Evolutionary conservation across 2,888 invertebrate species (phyloP).

Genomic region (Drosophila melanosoma): DNA sequence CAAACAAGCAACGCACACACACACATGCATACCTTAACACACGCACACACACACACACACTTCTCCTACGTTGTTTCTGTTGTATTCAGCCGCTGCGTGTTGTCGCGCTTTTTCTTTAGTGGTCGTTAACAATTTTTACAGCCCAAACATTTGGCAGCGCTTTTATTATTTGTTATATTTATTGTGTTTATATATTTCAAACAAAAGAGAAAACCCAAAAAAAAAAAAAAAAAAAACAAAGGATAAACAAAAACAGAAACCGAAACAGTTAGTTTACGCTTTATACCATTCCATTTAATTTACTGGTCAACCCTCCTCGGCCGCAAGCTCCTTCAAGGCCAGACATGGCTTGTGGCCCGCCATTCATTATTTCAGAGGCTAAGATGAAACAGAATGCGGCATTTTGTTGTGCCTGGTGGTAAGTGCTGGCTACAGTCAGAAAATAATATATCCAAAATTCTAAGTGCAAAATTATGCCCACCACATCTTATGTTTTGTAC

Average conservation of each 20-base stretch:
- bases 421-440: conserved; percentile 2
- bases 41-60: too few species aligned
- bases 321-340: conserved; percentile 32
- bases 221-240: conserved; percentile 8
- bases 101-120: conserved; percentile 72
- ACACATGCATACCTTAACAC: too few species aligned
- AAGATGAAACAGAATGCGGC: conserved; percentile 12
- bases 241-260: conserved; percentile 1
- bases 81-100: conserved; percentile 30
- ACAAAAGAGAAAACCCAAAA: conserved; percentile 28
- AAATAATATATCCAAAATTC: not conserved
- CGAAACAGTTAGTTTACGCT: conserved; percentile 49
- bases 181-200: conserved; percentile 68
- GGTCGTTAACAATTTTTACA: conserved; percentile 76
- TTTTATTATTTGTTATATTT: conserved; percentile 65
- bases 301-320: conserved; percentile 31
- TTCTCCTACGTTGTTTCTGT: conserved; percentile 14
- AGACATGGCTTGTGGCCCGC: conserved; percentile 40
- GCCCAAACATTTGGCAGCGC: conserved; percentile 70
- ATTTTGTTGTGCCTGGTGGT: not conserved
- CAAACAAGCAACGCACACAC: too few species aligned
- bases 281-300: conserved; percentile 64
- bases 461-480: not conserved
- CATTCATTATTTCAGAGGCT: conserved; percentile 43
- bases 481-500: not conserved